phyloP scores from a whole-genome alignment of 1,140 invertebrate species.

The Drosophila bipectinata region DNA sequence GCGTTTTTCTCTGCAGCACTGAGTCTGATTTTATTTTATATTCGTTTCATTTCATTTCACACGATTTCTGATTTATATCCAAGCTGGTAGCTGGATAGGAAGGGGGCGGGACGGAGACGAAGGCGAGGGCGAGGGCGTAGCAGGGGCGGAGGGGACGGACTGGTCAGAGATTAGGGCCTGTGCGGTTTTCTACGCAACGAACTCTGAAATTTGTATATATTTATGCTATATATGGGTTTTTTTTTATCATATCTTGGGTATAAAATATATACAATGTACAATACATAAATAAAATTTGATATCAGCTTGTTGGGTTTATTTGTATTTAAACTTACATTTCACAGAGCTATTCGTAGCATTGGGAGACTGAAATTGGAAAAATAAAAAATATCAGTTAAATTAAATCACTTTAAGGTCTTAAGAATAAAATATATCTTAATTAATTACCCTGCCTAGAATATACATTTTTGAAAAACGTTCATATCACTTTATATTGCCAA shows the following conservation, averaged over 20 bases:
- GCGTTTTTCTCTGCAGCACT: constrained; percentile 32
- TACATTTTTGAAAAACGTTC: not conserved
- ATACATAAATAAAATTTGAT: constrained; percentile 9
- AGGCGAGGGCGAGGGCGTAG: constrained; percentile 1
- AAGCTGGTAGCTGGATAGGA: constrained; percentile 30
- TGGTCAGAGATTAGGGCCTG: constrained; percentile 33
- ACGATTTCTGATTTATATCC: constrained; percentile 46
- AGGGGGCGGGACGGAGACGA: constrained; percentile 14
- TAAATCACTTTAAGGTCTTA: too few species aligned
- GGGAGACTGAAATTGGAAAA: constrained; percentile 11
- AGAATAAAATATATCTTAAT: too few species aligned
- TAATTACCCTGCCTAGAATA: too few species aligned
- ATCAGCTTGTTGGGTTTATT: constrained; percentile 13
- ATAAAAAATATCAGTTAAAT: not conserved
- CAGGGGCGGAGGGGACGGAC: constrained; percentile 9
- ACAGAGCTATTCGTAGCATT: constrained; percentile 6
- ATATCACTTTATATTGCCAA: not conserved
- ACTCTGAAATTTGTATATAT: constrained; percentile 31
- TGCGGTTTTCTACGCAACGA: constrained; percentile 25
- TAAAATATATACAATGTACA: not conserved
- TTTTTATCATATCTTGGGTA: constrained; percentile 17
- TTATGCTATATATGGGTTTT: not conserved
- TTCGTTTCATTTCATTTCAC: constrained; percentile 30
- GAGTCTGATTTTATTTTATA: constrained; percentile 13
- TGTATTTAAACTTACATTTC: constrained; percentile 28